Conservation (phyloP, 2,888 invertebrate species). For the Pandemis cinnamomeana region DNA sequence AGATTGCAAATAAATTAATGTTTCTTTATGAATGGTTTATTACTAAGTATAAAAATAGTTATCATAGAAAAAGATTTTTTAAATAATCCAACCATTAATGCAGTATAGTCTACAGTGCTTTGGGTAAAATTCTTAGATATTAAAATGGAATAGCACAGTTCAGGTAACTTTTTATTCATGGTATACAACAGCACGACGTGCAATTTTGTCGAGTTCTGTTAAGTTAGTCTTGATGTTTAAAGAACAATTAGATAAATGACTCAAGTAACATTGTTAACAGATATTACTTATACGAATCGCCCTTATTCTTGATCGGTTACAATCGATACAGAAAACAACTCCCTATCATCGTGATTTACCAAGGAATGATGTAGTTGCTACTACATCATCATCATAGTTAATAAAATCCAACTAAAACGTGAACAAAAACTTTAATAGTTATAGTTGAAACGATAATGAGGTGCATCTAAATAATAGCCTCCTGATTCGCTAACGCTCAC, state of each 20-base stretch:
- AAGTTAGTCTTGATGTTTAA: too few species aligned
- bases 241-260: too few species aligned
- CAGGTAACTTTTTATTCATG: too few species aligned
- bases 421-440: background rate
- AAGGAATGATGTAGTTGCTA: background rate
- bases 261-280: too few species aligned
- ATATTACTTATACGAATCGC: too few species aligned
- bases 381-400: background rate
- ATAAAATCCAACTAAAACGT: background rate
- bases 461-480: background rate
- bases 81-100: background rate
- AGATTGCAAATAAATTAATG: conserved; percentile 1
- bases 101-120: background rate
- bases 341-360: background rate
- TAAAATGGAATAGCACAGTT: too few species aligned
- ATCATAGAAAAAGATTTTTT: background rate
- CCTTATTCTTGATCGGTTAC: too few species aligned
- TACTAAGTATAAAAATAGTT: conserved; percentile 12
- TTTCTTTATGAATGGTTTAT: background rate
- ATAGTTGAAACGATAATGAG: background rate
- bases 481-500: background rate
- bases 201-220: too few species aligned
- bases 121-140: background rate
- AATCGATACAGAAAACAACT: background rate
- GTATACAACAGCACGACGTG: too few species aligned